Base-by-base conservation (phyloP, 2,113 vertebrate species). In the Oncorhynchus gorbuscha region DNA sequence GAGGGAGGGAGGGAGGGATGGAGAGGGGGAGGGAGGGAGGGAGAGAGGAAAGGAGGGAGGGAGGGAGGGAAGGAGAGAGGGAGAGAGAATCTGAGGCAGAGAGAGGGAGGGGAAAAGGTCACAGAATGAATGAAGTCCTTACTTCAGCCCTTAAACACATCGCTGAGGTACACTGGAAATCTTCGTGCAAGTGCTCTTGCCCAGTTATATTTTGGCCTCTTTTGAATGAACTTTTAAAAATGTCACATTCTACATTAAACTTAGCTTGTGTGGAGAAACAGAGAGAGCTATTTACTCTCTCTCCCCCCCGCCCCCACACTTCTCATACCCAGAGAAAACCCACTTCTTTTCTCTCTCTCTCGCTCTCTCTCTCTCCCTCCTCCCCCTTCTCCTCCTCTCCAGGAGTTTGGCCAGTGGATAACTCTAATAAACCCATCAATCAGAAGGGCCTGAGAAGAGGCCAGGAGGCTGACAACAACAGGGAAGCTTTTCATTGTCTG, bases 371-470 rank as follows among this genome's bases (percentile, higher is more conserved):
- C 24, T 14, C 26, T 62, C 65, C 28, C 71, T 20, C 48, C 22
- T 22, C 67, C 64, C 67, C 35, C 58, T 70, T 59, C 78, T 81
- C 76, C 76, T 78, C 76, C 35, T 20, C 66, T 76, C 32, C n/a
- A 76, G 72, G 32, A 72, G 76, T 73, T 77, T 81, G 16, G 83
- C 78, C 78, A 86, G 62, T 73, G 70, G 20, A 79, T 78, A 64
- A 74, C 70, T 81, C 84, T 78, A 87, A 89, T 86, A 82, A 87
- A 87, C 74, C 69, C 77, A 81, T 90, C 83, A 79, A 76, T 89
- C 84, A 86, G 49, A 64, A 84, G n/a, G 72, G 73, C 35, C 76
- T 78, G 13, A 35, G 81, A 78, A 69, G 73, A 77, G 51, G 70
- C 58, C 11, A 51, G 32, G 67, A 79, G 61, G 76, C 62, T 73